Evolutionary conservation across 2,888 invertebrate genomes (phyloP), one percentile per base, ranked within the genome.

Genomic region (Nineta flava): DNA sequence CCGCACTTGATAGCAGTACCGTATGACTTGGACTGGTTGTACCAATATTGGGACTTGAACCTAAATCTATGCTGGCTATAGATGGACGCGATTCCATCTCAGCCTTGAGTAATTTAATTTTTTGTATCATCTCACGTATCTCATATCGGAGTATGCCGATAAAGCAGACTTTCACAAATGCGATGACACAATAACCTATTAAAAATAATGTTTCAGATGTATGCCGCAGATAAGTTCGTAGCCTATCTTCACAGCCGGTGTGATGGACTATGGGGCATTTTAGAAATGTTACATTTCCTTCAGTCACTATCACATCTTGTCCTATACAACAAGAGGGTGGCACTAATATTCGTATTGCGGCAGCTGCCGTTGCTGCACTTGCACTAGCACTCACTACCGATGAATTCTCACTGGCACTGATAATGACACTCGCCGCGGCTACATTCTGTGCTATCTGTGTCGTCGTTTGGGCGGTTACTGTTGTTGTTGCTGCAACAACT

Each of bases 111-210:
- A 90, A 76, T 61, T 83, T 80, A 64, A 90, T 90, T 71, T 90
- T 90, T 66, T 88, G 87, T 62, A 90, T 87, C 90, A 90, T 90
- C 68, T 90, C 90, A 57, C 83, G 78, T 62, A 88, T 87, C 72
- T 88, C 87, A 71, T 86, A 86, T 53, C 87, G 78, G 58, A 88
- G 74, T 59, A 88, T 87, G 53, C 86, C 87, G 55, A 88, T 79
- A 75, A 90, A 90, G 74, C 87, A 87, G 67, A 88, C 73, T 70
- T 90, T 90, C 58, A 88, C 75, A 71, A 90, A 90, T 60, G 88
- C 85, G 60, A 90, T 83, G 55, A 90, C 87, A 70, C 90, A 90
- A 67, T 87, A 88, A 51, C 88, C 88, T 58, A 87, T 67, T 52
- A 86, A 51, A 62, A 85, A 87, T 51, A 90, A 74, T 52, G 86